These are phyloP conservation scores for Saccopteryx leptura DNA, from an alignment of 2,113 vertebrate species.

Conservation along the genomic window DNA sequence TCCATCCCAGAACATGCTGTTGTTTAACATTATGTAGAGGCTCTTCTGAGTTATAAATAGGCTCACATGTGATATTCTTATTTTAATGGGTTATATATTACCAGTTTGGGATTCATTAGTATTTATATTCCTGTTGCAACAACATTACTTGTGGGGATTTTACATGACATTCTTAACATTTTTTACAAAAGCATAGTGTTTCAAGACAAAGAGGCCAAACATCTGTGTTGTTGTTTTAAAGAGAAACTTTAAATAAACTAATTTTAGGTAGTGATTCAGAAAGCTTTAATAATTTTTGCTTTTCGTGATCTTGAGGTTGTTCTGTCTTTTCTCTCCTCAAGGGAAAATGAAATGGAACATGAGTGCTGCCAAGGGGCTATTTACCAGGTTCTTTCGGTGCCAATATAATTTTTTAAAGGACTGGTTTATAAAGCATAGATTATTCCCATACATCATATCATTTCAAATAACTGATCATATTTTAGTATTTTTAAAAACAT, in stretches of 20 bases:
- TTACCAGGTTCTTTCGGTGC: slow-evolving; percentile 68
- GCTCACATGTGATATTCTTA: slow-evolving; percentile 82
- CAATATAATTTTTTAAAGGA: slow-evolving; percentile 62
- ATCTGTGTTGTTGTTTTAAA: slow-evolving; percentile 82
- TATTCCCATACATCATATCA: slow-evolving; percentile 55
- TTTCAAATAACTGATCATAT: slow-evolving; percentile 56
- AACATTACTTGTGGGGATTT: slow-evolving; percentile 85
- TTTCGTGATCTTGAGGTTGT: slow-evolving; percentile 67
- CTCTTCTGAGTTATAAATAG: slow-evolving; percentile 48
- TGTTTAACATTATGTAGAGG: slow-evolving; percentile 28
- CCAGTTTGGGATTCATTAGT: slow-evolving; percentile 74
- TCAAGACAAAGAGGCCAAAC: slow-evolving; percentile 82
- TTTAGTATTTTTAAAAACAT: slow-evolving; percentile 52
- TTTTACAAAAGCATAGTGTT: slow-evolving; percentile 78
- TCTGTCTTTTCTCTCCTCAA: slow-evolving; percentile 63
- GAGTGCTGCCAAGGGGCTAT: slow-evolving; percentile 59
- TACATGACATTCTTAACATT: slow-evolving; percentile 88
- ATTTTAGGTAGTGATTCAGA: slow-evolving; percentile 75
- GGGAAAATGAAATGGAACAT: slow-evolving; percentile 69
- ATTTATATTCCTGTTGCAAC: slow-evolving; percentile 80
- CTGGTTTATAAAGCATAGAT: slow-evolving; percentile 47
- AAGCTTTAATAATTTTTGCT: slow-evolving; percentile 67
- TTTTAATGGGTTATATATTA: slow-evolving; percentile 84
- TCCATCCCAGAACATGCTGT: not conserved
- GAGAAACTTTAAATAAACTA: slow-evolving; percentile 76